Evolutionary conservation across 2,888 invertebrate genomes (phyloP).

Genomic region (Cephus nigrinus): DNA sequence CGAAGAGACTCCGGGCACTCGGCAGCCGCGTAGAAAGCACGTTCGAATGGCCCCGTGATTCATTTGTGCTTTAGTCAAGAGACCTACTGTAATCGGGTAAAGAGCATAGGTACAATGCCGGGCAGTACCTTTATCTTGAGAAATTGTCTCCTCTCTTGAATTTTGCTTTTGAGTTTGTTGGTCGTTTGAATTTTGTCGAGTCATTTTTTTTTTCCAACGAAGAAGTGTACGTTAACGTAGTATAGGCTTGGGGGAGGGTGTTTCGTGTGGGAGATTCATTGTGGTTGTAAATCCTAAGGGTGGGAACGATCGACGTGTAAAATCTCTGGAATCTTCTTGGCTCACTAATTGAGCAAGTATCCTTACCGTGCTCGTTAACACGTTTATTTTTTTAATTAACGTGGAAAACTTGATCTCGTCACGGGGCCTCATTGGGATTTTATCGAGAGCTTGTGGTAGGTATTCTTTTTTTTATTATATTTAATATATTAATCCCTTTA

Average conservation of each 20-base stretch:
- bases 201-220: no score
- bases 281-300: neutral
- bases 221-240: neutral
- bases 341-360: conserved; percentile 40
- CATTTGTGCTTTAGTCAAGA: neutral
- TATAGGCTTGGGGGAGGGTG: neutral
- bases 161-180: neutral
- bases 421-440: neutral
- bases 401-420: neutral
- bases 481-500: neutral
- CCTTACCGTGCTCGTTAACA: conserved; percentile 11
- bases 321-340: conserved; percentile 35
- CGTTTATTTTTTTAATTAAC: conserved; percentile 16
- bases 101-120: neutral
- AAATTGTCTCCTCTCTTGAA: neutral
- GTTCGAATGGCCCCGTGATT: conserved; percentile 1
- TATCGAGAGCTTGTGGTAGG: neutral
- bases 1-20: conserved; percentile 3
- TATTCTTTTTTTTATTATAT: neutral
- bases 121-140: neutral
- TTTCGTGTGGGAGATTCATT: neutral
- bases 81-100: neutral
- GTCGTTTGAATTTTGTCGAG: neutral
- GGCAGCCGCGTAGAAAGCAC: conserved; percentile 1
- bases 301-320: conserved; percentile 29